Conservation (phyloP, 2,888 invertebrate species). For the Acrocyrtus sp. region DNA sequence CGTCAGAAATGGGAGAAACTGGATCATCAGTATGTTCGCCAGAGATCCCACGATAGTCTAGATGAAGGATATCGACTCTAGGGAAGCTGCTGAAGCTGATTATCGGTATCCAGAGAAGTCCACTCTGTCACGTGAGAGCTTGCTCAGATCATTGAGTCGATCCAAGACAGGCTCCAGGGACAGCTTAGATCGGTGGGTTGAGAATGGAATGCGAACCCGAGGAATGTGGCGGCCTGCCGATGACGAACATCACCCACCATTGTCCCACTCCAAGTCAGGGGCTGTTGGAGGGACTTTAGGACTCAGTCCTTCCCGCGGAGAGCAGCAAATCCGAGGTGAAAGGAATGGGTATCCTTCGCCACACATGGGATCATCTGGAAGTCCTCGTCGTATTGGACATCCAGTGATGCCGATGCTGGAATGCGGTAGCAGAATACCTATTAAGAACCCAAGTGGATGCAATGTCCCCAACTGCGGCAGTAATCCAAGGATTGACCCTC, state of each 20-base stretch:
- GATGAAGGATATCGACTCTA: constrained; percentile 63
- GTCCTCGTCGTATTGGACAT: constrained; percentile 40
- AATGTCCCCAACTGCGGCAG: constrained; percentile 29
- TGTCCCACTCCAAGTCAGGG: constrained; percentile 17
- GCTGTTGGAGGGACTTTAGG: constrained; percentile 22
- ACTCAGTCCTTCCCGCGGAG: constrained; percentile 24
- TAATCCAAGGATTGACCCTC: constrained; percentile 23
- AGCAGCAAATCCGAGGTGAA: constrained; percentile 21
- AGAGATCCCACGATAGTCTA: constrained; percentile 62
- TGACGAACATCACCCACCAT: constrained; percentile 14
- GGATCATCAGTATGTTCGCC: constrained; percentile 61
- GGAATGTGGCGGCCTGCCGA: constrained; percentile 56
- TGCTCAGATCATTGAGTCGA: constrained; percentile 62
- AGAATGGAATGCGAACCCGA: constrained; percentile 60
- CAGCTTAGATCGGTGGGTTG: constrained; percentile 63
- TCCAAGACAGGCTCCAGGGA: constrained; percentile 63
- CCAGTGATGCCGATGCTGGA: constrained; percentile 26
- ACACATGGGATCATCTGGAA: constrained; percentile 36
- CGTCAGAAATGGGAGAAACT: constrained; percentile 63
- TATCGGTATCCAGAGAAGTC: constrained; percentile 57
- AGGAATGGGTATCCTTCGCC: constrained; percentile 38
- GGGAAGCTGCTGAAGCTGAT: constrained; percentile 63
- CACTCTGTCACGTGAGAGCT: constrained; percentile 62
- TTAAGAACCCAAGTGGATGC: constrained; percentile 32
- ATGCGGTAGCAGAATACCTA: constrained; percentile 26